Percentiles rank a stretch among this genome's conserved stretches.
Conservation (phyloP, 2,113 vertebrate species). For the Dolichotis patagonum region DNA sequence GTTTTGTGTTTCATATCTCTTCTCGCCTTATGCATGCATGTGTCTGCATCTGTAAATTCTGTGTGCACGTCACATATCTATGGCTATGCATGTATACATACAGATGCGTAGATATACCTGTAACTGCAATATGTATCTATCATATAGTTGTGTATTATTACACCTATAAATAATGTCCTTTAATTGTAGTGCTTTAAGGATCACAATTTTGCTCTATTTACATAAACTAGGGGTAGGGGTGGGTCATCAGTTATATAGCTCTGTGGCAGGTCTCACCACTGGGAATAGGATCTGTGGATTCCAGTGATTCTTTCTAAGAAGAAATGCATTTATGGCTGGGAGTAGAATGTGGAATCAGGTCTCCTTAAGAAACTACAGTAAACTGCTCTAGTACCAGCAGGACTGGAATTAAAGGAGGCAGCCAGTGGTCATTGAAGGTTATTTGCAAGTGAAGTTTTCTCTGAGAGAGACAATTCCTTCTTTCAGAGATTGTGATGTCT, state of each 20-base stretch:
- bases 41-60: neutral
- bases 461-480: neutral
- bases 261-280: neutral
- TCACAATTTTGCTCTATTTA: neutral
- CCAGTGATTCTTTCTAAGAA: neutral
- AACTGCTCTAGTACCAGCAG: neutral
- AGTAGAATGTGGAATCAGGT: neutral
- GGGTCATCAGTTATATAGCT: neutral
- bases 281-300: neutral
- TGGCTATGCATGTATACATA: neutral
- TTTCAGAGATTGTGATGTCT: constrained; percentile 53
- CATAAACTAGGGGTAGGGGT: neutral
- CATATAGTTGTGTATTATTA: neutral
- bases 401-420: neutral
- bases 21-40: neutral
- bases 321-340: neutral
- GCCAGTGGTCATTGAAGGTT: neutral
- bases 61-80: neutral
- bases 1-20: neutral
- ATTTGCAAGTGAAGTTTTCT: constrained; percentile 23
- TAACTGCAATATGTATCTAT: neutral
- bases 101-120: neutral
- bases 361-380: neutral
- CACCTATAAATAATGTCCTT: neutral
- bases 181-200: neutral